Evolutionary conservation across 2,113 vertebrate species (phyloP), one percentile per base, ranked within the genome.

Genomic region (Mustela lutreola): DNA sequence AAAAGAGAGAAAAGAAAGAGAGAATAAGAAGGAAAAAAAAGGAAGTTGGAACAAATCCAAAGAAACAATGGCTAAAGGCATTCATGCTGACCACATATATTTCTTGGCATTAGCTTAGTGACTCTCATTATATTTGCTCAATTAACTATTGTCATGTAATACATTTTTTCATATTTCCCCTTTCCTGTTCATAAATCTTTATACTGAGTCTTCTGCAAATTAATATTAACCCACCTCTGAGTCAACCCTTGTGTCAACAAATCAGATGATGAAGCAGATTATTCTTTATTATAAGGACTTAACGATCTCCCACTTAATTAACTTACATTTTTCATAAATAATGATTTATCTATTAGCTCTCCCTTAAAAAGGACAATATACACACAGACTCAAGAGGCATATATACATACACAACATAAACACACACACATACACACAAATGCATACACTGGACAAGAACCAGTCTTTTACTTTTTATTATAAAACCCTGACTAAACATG

Each of bases 101-200:
- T 63, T 70, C 18, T 92, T 67, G 16, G 5, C 15, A 89, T 79
- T 75, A 92, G 56, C 24, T 65, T 36, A 78, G 33, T 79, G 15
- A 73, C 22, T 71, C 1, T 33, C 26, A 65, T 39, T 82, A 71
- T 6, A 62, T 87, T 79, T 94, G n/a, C 45, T 87, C 53, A 71
- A 63, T 67, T 94, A 60, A 91, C 42, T 53, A 33, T 24, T 80
- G 31, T 26, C 70, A 92, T n/a, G 21, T 18, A 12, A 83, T 65
- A 53, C 45, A 42, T 33, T 70, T 83, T 50, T 92, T 87, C 75
- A 22, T 48, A 73, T 87, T 87, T 95, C 56, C 63, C 5, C 31
- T 94, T 96, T 94, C n/a, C 28, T 94, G 7, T 70, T 94, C 81
- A 87, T 67, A 89, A 67, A 83, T 58, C 18, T 86, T 94, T 21